Evolutionary conservation across 1,140 invertebrate species (phyloP).

Genomic region (Bombus confusus): DNA sequence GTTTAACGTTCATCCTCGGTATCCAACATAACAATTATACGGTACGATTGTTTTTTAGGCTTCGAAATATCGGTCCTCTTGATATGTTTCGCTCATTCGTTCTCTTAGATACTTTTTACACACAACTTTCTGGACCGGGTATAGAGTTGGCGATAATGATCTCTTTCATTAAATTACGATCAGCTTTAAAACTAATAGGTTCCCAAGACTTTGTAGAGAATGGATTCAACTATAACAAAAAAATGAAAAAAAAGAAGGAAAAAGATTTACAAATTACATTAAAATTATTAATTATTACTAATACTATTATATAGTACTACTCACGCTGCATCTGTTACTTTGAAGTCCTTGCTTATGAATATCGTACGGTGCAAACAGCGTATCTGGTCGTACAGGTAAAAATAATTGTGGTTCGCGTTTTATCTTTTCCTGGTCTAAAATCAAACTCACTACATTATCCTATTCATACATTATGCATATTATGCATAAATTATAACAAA

Average conservation of each 20-base stretch:
- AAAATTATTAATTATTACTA: background rate
- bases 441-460: constrained; percentile 25
- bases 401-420: constrained; percentile 81
- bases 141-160: constrained; percentile 88
- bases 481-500: too few species aligned
- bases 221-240: constrained; percentile 77
- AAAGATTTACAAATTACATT: background rate
- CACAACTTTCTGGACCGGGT: constrained; percentile 89
- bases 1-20: constrained; percentile 1
- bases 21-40: constrained; percentile 32
- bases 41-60: constrained; percentile 46
- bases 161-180: constrained; percentile 82
- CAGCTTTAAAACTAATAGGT: constrained; percentile 80
- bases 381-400: constrained; percentile 81
- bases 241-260: background rate
- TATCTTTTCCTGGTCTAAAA: constrained; percentile 78
- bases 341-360: constrained; percentile 81
- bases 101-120: constrained; percentile 81
- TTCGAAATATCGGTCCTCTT: constrained; percentile 41
- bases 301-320: constrained; percentile 52
- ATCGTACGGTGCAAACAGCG: constrained; percentile 80
- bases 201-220: constrained; percentile 82
- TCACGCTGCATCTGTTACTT: constrained; percentile 80
- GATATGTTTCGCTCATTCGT: constrained; percentile 60
- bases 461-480: background rate